These are phyloP conservation scores for Pandemis heparana DNA, from an alignment of 2,888 invertebrate species.

Conservation along the genomic window DNA sequence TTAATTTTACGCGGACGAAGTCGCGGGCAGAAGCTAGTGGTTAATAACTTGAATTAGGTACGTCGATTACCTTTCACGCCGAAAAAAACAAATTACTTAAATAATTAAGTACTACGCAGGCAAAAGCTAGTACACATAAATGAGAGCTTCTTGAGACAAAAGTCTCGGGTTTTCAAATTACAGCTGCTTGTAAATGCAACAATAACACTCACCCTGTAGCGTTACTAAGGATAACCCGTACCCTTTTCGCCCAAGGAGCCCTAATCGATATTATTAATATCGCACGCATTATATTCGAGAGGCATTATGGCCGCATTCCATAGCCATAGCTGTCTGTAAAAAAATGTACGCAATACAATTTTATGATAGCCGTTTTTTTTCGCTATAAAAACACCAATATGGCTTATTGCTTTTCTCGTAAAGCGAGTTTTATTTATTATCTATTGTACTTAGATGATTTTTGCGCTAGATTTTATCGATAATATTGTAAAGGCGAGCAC, in stretches of 20 bases:
- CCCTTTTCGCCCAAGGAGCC: constrained; percentile 17
- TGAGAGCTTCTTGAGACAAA: no score
- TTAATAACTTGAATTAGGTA: no score
- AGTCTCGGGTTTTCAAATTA: background rate
- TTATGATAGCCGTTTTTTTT: constrained; percentile 39
- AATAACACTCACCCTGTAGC: background rate
- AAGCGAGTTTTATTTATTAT: constrained; percentile 15
- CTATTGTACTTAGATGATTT: constrained; percentile 16
- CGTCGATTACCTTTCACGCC: no score
- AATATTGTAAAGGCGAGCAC: background rate
- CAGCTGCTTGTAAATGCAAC: background rate
- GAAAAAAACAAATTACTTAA: no score
- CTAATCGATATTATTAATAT: constrained; percentile 43
- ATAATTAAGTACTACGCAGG: no score
- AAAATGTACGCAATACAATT: constrained; percentile 41
- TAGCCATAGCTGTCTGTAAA: constrained; percentile 34
- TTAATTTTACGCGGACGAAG: no score
- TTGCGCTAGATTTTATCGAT: background rate
- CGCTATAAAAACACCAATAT: constrained; percentile 39
- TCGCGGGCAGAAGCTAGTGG: no score
- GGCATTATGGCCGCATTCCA: constrained; percentile 35
- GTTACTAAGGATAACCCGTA: constrained; percentile 2
- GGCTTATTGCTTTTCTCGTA: constrained; percentile 32
- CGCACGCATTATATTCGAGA: constrained; percentile 34
- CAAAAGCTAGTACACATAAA: no score